These are phyloP conservation scores for Lordiphosa clarofinis DNA, from an alignment of 1,140 invertebrate genomes.

Conservation along the genomic window DNA sequence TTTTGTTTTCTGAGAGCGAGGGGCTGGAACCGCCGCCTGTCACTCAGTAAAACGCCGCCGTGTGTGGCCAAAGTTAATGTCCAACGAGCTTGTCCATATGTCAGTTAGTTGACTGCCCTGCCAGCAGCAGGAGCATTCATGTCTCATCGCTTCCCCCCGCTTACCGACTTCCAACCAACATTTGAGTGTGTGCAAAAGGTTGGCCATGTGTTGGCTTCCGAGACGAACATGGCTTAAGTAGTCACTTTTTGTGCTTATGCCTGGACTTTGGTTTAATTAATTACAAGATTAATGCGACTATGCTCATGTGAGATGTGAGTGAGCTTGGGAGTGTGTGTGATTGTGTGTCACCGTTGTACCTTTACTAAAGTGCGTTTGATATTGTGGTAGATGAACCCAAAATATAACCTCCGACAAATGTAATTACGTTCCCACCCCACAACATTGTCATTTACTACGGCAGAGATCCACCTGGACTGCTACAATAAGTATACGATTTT, in stretches of 20 bases:
- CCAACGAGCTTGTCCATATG: constrained; percentile 67
- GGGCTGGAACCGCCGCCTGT: constrained; percentile 31
- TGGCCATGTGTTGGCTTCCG: constrained; percentile 66
- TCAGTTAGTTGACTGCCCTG: constrained; percentile 52
- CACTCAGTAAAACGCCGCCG: constrained; percentile 51
- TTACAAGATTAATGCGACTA: constrained; percentile 72
- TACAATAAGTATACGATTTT: no score
- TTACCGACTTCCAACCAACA: neutral
- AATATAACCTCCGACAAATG: constrained; percentile 33
- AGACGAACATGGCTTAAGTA: constrained; percentile 75
- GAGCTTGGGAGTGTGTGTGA: constrained; percentile 24
- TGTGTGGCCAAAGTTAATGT: constrained; percentile 64
- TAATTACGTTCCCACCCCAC: constrained; percentile 58
- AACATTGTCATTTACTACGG: constrained; percentile 31
- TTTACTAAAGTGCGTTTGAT: constrained; percentile 39
- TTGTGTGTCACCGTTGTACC: constrained; percentile 21
- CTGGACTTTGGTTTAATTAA: constrained; percentile 76
- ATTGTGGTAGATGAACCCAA: constrained; percentile 31
- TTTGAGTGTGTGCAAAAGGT: neutral
- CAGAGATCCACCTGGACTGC: no score
- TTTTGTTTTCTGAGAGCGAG: constrained; percentile 39
- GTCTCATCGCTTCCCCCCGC: neutral
- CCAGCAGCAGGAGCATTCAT: constrained; percentile 6
- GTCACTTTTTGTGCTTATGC: constrained; percentile 77
- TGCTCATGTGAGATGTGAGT: constrained; percentile 21